A percentile compares a stretch with the other conserved stretches of the same genome.
phyloP scores from a whole-genome alignment of 1,140 invertebrate genomes.

The Zaprionus nigranus region DNA sequence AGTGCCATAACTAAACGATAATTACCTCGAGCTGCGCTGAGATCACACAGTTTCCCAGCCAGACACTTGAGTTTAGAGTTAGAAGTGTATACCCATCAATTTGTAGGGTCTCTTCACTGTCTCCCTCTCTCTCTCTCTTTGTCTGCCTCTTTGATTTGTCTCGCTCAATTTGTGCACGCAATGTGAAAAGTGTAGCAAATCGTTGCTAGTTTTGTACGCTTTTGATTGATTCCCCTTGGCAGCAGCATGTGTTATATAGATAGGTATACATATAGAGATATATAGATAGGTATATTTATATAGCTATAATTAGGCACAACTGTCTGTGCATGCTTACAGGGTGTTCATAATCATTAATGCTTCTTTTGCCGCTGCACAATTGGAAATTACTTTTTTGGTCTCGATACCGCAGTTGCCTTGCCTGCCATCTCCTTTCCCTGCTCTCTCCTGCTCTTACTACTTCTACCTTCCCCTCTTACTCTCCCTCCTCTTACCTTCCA shows the following conservation, averaged over 20 bases:
- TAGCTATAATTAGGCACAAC: background rate
- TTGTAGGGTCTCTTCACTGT: background rate
- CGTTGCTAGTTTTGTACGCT: constrained; percentile 28
- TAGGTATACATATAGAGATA: background rate
- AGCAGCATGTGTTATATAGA: background rate
- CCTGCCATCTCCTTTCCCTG: background rate
- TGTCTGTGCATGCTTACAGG: constrained; percentile 8
- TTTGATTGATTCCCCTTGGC: constrained; percentile 37
- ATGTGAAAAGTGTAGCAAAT: constrained; percentile 54
- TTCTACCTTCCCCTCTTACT: background rate
- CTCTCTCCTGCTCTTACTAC: background rate
- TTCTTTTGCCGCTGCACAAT: constrained; percentile 26
- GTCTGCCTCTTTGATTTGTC: constrained; percentile 20
- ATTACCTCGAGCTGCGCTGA: constrained; percentile 49
- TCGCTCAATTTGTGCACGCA: constrained; percentile 50
- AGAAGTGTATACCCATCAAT: background rate
- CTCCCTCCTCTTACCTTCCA: background rate
- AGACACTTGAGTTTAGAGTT: background rate
- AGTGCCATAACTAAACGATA: constrained; percentile 81
- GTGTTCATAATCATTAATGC: constrained; percentile 35
- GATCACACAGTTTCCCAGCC: constrained; percentile 1
- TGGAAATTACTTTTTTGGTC: constrained; percentile 50
- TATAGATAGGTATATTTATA: too few species aligned
- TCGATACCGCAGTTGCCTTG: constrained; percentile 11
- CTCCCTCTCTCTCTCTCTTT: background rate